Base-by-base conservation (phyloP, 2,797 vertebrate genomes). In the Sarcophilus harrisii region DNA sequence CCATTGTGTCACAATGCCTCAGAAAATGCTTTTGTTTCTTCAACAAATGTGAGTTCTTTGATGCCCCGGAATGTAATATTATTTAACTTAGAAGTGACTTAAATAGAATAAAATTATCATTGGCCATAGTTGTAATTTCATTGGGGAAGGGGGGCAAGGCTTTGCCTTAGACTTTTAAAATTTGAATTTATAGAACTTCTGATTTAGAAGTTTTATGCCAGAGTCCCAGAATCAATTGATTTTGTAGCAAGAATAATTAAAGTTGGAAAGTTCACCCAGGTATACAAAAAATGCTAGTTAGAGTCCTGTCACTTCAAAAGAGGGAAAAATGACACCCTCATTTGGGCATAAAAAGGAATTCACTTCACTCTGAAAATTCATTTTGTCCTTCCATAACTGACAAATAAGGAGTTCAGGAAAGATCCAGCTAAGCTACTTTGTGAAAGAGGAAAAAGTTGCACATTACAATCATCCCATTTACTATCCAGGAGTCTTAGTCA, bases 341-440 rank as follows among this genome's bases (percentile, higher is more conserved):
- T 21, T 12, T 21, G 81, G 90, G 11, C 14, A 32, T 12, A 58
- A 54, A 54, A 93, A 87, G 32, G 5, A 93, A 92, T 30, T 4
- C 4, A 55, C 27, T 89, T 94, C 45, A 90, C 24, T 49, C 21
- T 16, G 12, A 38, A 94, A 91, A 91, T 93, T 96, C 92, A 58
- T 52, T 73, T 95, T 27, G 59, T 18, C 0, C 93, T 27, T 94
- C 52, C 81, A 62, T 95, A 91, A 4, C 12, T 81, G 59, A 58
- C 12, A n/a, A 32, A 54, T 16, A n/a, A 1, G 1, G 0, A 30
- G 0, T 94, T 10, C 45, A 54, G 32, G n/a, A 59, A 95, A 90
- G 58, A 57, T 18, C 49, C 58, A 90, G 4, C 11, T 73, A 14
- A 6, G 91, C 10, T 81, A 24, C 2, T 54, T 91, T 28, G 92